Percentiles rank a stretch among this genome's conserved stretches.
These are phyloP conservation scores for Stegastes partitus DNA, from an alignment of 2,113 vertebrate genomes.

Conservation along the genomic window DNA sequence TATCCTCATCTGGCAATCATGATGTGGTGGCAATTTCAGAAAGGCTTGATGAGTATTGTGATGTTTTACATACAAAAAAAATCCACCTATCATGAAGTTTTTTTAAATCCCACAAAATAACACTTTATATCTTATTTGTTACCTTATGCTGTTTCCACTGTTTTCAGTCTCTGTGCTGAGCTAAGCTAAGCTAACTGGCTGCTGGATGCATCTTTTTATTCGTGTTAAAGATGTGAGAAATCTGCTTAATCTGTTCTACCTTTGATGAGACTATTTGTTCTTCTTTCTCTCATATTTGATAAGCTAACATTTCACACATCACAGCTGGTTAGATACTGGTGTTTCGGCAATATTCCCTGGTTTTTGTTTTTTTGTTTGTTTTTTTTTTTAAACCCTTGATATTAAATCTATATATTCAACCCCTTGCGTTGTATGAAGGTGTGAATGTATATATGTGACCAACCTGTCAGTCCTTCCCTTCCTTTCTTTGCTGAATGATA, in stretches of 20 bases:
- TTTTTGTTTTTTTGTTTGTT: neutral
- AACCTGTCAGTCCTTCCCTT: constrained; percentile 4
- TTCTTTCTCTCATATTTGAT: constrained; percentile 5
- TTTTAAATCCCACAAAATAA: neutral
- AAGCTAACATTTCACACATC: constrained; percentile 30
- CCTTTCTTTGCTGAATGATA: constrained; percentile 28
- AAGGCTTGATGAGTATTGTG: no score
- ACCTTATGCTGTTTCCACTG: neutral
- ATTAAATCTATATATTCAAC: constrained; percentile 31
- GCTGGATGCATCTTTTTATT: neutral
- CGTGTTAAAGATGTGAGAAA: neutral
- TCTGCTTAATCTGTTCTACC: neutral
- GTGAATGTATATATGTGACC: constrained; percentile 56
- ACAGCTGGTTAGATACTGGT: neutral
- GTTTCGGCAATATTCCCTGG: neutral
- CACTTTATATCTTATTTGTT: neutral
- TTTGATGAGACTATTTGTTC: constrained; percentile 43
- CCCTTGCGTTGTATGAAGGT: constrained; percentile 25
- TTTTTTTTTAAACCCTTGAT: neutral
- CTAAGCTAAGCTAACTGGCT: neutral
- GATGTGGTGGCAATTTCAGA: no score
- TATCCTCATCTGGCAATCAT: no score
- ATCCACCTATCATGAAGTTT: neutral
- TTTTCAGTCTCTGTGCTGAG: neutral
- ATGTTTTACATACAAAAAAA: neutral